Evolutionary conservation across 2,113 vertebrate species (phyloP).

Genomic region (Chamaea fasciata): DNA sequence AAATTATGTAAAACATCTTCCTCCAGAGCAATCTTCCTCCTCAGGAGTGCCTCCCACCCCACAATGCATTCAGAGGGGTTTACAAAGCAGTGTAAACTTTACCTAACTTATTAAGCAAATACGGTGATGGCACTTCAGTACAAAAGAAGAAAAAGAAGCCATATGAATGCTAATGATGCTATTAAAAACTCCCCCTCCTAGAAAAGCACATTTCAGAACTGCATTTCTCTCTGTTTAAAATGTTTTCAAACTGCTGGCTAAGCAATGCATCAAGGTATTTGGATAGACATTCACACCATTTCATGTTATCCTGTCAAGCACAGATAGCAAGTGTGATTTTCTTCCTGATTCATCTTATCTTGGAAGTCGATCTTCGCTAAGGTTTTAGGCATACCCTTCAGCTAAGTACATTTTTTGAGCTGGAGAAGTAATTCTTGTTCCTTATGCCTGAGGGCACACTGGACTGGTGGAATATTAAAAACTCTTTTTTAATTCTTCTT

Average conservation of each 20-base stretch:
- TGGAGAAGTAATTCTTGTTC: background rate
- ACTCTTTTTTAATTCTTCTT: background rate
- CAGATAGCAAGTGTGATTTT: slow-evolving; percentile 27
- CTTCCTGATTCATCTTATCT: slow-evolving; percentile 25
- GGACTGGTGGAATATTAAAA: background rate
- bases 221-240: background rate
- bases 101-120: background rate
- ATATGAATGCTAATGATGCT: background rate
- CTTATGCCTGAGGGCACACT: background rate
- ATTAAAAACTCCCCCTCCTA: background rate
- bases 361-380: slow-evolving; percentile 18
- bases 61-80: background rate
- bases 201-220: background rate
- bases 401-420: background rate
- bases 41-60: background rate
- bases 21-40: background rate
- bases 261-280: background rate
- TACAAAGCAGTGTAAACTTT: background rate
- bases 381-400: background rate
- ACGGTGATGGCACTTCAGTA: background rate
- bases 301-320: background rate
- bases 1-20: background rate
- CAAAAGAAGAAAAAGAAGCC: background rate
- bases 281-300: background rate
- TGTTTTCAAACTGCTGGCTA: slow-evolving; percentile 24